These are phyloP conservation scores for Brenthis ino DNA, from an alignment of 2,888 invertebrate species.

Conservation along the genomic window DNA sequence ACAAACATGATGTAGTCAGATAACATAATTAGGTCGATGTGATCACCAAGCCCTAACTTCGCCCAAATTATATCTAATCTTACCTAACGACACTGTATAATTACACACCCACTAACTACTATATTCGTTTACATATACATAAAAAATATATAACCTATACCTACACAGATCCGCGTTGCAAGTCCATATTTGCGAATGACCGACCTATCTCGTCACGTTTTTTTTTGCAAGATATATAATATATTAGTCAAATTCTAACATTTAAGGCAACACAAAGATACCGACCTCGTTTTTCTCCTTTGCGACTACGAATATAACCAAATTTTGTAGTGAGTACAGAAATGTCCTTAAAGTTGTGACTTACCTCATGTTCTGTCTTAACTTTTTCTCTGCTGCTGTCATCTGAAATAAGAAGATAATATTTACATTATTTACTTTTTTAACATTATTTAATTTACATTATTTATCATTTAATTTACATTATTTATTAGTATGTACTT, in stretches of 20 bases:
- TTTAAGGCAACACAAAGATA: constrained; percentile 10
- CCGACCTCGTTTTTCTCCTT: not conserved
- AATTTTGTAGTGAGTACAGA: not conserved
- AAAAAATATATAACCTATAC: constrained; percentile 11
- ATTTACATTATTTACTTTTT: not conserved
- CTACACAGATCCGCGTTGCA: constrained; percentile 15
- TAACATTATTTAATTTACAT: not conserved
- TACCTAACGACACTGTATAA: not conserved
- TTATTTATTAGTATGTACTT: too few relatives aligned
- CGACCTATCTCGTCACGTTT: constrained; percentile 8
- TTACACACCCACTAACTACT: not conserved
- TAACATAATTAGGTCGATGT: constrained; percentile 27
- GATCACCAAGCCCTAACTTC: constrained; percentile 26
- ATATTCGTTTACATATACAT: constrained; percentile 4
- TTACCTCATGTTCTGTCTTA: constrained; percentile 75
- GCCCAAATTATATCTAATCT: constrained; percentile 24
- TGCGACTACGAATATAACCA: not conserved
- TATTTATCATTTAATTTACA: not conserved
- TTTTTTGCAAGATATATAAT: not conserved
- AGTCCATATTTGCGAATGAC: constrained; percentile 12
- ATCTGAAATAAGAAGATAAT: constrained; percentile 67
- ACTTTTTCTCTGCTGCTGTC: constrained; percentile 75
- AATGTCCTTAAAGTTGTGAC: constrained; percentile 26
- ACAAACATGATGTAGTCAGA: constrained; percentile 18
- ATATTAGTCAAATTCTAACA: not conserved